phyloP scores from a whole-genome alignment of 2,113 vertebrate species.

The Lepus americanus region DNA sequence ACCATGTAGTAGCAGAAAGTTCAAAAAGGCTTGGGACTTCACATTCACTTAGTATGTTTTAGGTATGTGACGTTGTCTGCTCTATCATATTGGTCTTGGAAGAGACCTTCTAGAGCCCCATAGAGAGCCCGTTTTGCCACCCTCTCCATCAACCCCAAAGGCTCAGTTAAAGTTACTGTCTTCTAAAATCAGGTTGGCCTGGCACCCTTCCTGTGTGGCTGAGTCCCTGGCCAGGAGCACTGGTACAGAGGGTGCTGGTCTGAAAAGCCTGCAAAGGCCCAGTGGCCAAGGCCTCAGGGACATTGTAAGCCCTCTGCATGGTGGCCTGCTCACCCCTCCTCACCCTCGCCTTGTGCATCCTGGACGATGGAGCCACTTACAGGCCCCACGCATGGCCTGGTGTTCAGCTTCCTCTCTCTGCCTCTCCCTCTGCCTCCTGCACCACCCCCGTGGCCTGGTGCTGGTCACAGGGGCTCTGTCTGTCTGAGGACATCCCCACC shows the following conservation, averaged over 20 bases:
- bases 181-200: neutral
- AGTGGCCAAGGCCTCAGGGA: accelerated
- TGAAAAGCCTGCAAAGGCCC: neutral
- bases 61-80: neutral
- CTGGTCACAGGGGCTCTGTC: neutral
- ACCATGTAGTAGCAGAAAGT: neutral
- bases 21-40: neutral
- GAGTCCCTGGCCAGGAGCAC: neutral
- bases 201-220: accelerated
- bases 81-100: neutral
- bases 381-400: accelerated
- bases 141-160: neutral
- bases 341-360: too few species aligned
- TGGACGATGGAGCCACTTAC: neutral
- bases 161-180: neutral
- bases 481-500: neutral
- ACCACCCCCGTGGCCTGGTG: accelerated
- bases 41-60: neutral
- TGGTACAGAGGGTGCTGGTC: too few species aligned
- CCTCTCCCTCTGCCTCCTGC: neutral
- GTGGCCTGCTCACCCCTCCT: neutral
- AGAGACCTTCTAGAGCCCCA: neutral
- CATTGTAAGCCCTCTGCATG: accelerated
- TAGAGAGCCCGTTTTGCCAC: neutral
- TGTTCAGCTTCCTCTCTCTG: too few species aligned